A percentile compares a stretch with the other conserved stretches of the same genome.
Evolutionary conservation across 2,797 vertebrate genomes (phyloP).

Genomic region (Hydrophis major): DNA sequence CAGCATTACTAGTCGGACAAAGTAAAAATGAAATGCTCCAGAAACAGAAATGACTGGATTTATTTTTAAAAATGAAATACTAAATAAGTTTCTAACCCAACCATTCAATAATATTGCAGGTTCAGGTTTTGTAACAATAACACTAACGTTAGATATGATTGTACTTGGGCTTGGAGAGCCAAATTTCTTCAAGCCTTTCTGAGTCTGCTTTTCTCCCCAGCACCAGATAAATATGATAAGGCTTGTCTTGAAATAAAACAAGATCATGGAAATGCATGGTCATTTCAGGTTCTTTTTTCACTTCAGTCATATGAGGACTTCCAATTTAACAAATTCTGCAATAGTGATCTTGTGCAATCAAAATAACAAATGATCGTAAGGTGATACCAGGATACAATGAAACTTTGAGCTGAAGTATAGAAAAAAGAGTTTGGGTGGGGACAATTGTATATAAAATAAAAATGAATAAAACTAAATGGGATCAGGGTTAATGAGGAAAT

Average conservation of each 20-base stretch:
- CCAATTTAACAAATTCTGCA: neutral
- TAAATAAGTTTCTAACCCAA: neutral
- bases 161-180: neutral
- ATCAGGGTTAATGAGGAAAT: neutral
- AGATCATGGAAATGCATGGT: neutral
- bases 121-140: neutral
- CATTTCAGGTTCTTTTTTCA: neutral
- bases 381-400: neutral
- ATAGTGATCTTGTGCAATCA: neutral
- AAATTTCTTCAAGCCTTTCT: neutral
- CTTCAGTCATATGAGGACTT: neutral
- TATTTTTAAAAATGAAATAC: neutral
- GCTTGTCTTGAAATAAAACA: neutral
- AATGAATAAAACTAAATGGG: neutral
- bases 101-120: neutral
- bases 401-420: neutral
- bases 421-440: neutral
- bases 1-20: neutral
- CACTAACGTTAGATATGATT: neutral
- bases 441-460: neutral
- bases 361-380: neutral
- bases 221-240: neutral
- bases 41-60: neutral
- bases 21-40: constrained; percentile 6
- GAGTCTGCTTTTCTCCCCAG: neutral